Base-by-base conservation (phyloP, 2,797 vertebrate genomes). In the Oceanodroma leucorhoa region DNA sequence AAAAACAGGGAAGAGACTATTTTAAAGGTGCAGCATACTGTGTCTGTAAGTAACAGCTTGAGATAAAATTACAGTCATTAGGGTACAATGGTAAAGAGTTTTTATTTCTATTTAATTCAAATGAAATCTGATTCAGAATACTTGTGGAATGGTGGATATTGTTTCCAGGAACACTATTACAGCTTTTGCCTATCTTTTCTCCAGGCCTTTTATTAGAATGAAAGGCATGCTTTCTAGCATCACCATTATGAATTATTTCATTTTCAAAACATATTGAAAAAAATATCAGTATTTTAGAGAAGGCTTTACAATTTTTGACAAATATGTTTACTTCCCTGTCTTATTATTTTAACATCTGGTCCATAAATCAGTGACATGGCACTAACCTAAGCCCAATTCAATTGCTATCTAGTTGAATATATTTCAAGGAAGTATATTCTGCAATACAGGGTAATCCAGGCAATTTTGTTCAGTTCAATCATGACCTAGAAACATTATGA, bases 31-130 rank as follows among this genome's bases (percentile, higher is more conserved):
- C 61, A 94, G 34, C 58, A 82, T 66, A 83, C 69, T 95, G 83
- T 66, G 67, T 76, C 87, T 96, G 48, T 97, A 97, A 98, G 84
- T 93, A 97, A 95, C 92, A 98, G 95, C 87, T 97, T 97, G 95
- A 93, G 54, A 91, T 92, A 95, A 97, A 98, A 98, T 97, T 95
- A 87, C 41, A 96, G 83, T 88, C 87, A 91, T 97, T 95, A 95
- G 89, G 58, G n/a, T 92, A 27, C 38, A 95, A 83, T 83, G 57
- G 78, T 92, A 96, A 96, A 96, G 94, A 91, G 69, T 66, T 92
- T 96, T 97, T 95, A 97, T 95, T 97, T 97, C 82, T 94, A 66
- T 97, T 96, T 96, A 96, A 95, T 94, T 97, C 62, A 93, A 94
- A 97, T 97, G 97, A 96, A 96, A 93, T 96, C 53, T 83, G 65